Conservation (phyloP, 2,113 vertebrate genomes). For the Mus pahari region DNA sequence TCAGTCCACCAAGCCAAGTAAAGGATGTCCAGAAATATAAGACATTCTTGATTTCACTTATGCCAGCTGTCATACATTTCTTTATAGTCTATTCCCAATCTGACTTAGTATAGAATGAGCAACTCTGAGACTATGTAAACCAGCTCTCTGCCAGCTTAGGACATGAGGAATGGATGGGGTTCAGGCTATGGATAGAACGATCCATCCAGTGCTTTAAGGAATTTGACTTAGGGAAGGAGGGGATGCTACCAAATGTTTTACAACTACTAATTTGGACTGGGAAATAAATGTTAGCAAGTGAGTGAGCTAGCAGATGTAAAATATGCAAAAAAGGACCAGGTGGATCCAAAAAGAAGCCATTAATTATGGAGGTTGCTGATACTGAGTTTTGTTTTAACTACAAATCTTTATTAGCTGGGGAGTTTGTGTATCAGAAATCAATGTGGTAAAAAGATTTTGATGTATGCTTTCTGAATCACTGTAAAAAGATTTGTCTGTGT, state of each 20-base stretch:
- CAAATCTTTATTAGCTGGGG: not conserved
- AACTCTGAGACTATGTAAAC: not conserved
- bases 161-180: not conserved
- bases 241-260: not conserved
- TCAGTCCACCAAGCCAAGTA: not conserved
- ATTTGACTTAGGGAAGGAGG: not conserved
- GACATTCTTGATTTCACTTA: not conserved
- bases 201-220: not conserved
- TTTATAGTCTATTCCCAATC: not conserved
- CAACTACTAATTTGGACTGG: not conserved
- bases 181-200: not conserved
- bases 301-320: not conserved
- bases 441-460: not conserved
- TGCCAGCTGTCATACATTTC: not conserved
- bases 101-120: not conserved
- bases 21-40: not conserved
- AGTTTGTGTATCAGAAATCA: not conserved
- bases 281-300: not conserved
- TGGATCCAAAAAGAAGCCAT: not conserved
- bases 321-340: not conserved
- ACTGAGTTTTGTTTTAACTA: conserved; percentile 16
- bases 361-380: not conserved
- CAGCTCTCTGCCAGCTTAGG: not conserved
- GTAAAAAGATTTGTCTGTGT: not conserved
- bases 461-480: conserved; percentile 13